phyloP scores from a whole-genome alignment of 2,797 vertebrate species.

The Betta splendens region DNA sequence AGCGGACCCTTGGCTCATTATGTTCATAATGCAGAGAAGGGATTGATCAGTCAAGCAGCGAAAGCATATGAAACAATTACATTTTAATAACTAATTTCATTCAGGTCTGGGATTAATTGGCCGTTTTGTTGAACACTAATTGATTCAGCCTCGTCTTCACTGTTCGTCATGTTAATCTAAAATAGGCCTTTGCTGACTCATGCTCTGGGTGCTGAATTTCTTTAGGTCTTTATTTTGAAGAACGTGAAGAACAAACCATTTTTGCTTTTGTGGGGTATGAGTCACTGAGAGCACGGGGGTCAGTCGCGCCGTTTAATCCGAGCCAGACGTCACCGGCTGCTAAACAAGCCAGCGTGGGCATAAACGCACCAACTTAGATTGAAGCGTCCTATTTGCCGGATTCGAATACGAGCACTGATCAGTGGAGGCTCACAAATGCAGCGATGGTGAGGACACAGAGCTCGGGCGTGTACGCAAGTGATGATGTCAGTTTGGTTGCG shows the following conservation, averaged over 20 bases:
- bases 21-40: too few relatives aligned
- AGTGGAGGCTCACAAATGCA: too few relatives aligned
- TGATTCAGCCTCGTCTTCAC: too few relatives aligned
- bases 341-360: not conserved
- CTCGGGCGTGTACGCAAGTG: slow-evolving; percentile 8
- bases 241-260: not conserved
- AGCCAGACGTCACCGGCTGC: not conserved
- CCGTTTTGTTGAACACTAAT: too few relatives aligned
- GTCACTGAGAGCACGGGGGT: not conserved
- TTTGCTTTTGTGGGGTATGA: not conserved
- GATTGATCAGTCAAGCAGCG: too few relatives aligned
- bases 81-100: too few relatives aligned
- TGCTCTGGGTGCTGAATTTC: not conserved
- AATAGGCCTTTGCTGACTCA: slow-evolving; percentile 10
- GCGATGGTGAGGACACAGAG: too few relatives aligned
- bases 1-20: too few relatives aligned
- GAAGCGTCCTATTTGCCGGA: not conserved
- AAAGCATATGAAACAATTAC: too few relatives aligned
- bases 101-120: too few relatives aligned
- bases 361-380: slow-evolving; percentile 1
- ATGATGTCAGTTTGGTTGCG: slow-evolving; percentile 5
- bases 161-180: slow-evolving; percentile 25
- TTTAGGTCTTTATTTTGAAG: not conserved
- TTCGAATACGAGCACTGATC: slow-evolving; percentile 5
- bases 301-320: not conserved